Base-by-base conservation (phyloP, 2,113 vertebrate genomes). In the Fukomys damarensis region DNA sequence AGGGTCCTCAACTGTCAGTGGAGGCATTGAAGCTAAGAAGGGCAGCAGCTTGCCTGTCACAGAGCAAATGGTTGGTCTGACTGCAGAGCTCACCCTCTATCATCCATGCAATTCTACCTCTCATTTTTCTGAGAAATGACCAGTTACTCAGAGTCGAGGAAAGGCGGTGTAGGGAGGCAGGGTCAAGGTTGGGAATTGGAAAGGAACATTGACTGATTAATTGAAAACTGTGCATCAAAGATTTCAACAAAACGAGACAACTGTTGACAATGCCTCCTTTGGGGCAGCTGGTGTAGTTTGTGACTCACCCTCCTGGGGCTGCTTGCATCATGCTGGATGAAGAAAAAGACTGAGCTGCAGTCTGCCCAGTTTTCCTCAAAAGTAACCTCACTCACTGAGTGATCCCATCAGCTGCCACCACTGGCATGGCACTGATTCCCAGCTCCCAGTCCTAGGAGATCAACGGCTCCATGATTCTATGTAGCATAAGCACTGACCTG, bases 401-500 rank as follows among this genome's bases (percentile, higher is more conserved):
- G 61, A 19, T 68, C 24, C 38, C 30, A 66, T 76, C 41, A 35
- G 49, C 32, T 46, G 59, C 72, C n/a, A 54, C 72, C 86, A 0
- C 4, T 26, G 46, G 61, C 22, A 7, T 70, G 38, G 77, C 88
- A 54, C 61, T 17, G 66, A 79, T 85, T 86, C 26, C 16, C 0
- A 16, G 85, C 43, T 91, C 79, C 74, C 19, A 43, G 74, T 93
- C 35, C 70, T 72, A 2, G 76, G 96, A 89, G 68, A 84, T 89
- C 84, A 93, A 85, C 76, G 81, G 90, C 65, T 63, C 70, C 77
- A 80, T 0, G 1, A 87, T 72, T 56, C 91, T 72, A 68, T 72
- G 94, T 80, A 93, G 87, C 63, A 84, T 84, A 94, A 96, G 92
- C 56, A 80, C 20, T 65, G 89, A 83, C 72, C 83, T 95, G 86